phyloP scores from a whole-genome alignment of 2,113 vertebrate genomes.

The Salvelinus fontinalis region DNA sequence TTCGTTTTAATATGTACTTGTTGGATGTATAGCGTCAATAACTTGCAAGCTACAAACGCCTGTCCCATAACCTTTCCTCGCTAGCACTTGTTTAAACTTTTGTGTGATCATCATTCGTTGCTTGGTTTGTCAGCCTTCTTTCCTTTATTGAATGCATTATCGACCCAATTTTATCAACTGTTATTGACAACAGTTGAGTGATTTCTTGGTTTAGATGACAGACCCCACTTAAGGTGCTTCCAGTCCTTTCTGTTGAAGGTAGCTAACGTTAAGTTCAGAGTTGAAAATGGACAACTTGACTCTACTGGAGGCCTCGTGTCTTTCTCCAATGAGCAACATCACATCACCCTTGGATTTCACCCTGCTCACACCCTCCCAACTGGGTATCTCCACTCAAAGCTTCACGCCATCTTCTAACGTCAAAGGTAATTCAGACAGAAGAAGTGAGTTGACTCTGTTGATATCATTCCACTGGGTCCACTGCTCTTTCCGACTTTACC shows the following conservation, averaged over 20 bases:
- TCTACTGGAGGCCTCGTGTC: slow-evolving; percentile 6
- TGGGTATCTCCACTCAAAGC: slow-evolving; percentile 72
- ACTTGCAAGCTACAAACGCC: no score
- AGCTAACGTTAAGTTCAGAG: slow-evolving; percentile 11
- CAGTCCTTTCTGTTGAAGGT: background rate
- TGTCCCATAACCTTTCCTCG: no score
- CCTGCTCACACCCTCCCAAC: slow-evolving; percentile 57
- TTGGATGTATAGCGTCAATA: no score
- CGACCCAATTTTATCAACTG: no score
- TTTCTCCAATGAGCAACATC: background rate
- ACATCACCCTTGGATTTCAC: slow-evolving; percentile 55
- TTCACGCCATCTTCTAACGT: slow-evolving; percentile 53
- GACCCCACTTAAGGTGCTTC: background rate
- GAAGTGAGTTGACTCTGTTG: background rate
- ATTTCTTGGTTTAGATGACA: background rate
- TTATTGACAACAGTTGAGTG: no score
- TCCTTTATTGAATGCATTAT: no score
- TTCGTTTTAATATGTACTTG: no score
- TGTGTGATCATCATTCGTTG: no score
- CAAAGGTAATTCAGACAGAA: slow-evolving; percentile 62
- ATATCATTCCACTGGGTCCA: background rate
- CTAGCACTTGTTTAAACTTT: no score
- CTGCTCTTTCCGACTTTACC: no score
- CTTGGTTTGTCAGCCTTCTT: no score
- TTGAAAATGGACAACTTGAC: slow-evolving; percentile 5